These are phyloP conservation scores for Pasiphila rectangulata DNA, from an alignment of 2,888 invertebrate genomes.

Conservation along the genomic window DNA sequence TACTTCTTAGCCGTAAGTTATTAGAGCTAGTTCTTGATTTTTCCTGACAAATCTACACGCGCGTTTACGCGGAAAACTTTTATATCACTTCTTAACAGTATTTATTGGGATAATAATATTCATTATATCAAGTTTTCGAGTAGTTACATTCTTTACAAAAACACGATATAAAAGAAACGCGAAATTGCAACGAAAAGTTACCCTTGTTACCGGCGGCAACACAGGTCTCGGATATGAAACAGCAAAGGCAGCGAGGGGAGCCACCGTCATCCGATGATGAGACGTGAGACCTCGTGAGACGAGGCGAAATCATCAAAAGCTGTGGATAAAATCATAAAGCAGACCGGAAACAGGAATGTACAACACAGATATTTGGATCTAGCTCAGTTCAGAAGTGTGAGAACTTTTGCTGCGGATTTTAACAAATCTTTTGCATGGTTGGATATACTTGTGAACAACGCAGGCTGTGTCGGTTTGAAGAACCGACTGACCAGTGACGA, in stretches of 20 bases:
- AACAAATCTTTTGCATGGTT: conserved; percentile 70
- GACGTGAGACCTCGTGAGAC: conserved; percentile 89
- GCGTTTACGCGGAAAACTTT: too few relatives aligned
- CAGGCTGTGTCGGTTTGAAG: conserved; percentile 69
- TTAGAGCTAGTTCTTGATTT: too few relatives aligned
- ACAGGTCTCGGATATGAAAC: conserved; percentile 91
- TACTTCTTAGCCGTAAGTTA: too few relatives aligned
- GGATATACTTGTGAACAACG: conserved; percentile 84
- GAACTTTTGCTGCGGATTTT: conserved; percentile 82
- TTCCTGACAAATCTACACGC: too few relatives aligned
- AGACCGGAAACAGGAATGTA: conserved; percentile 85
- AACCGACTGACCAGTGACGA: conserved; percentile 79
- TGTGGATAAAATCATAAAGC: conserved; percentile 84
- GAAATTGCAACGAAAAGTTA: conserved; percentile 78
- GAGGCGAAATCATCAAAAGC: conserved; percentile 85
- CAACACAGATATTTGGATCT: conserved; percentile 79
- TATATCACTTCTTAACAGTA: not conserved
- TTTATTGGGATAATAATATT: not conserved
- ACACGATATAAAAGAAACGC: conserved; percentile 54
- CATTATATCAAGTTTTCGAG: conserved; percentile 26
- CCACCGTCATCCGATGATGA: conserved; percentile 83
- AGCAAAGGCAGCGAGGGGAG: conserved; percentile 86
- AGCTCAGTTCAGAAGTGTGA: conserved; percentile 71
- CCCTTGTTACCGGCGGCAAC: conserved; percentile 90
- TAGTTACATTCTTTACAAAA: conserved; percentile 41